Evolutionary conservation across 1,140 invertebrate genomes (phyloP).

Genomic region (Magallana ariakensis): DNA sequence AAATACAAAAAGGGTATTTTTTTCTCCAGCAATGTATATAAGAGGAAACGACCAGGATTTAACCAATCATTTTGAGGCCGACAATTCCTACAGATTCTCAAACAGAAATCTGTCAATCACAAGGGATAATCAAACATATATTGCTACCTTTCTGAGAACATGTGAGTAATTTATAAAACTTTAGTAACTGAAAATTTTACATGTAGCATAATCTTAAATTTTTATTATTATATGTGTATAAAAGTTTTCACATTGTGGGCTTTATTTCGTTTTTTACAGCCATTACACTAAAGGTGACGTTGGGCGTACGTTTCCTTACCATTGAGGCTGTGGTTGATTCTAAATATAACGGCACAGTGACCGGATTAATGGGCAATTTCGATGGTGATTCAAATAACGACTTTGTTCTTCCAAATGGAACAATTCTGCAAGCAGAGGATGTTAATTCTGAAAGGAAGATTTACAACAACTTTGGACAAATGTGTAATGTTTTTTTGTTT

Average conservation of each 20-base stretch:
- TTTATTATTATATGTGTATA: no score
- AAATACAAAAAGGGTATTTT: no score
- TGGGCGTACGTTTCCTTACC: background rate
- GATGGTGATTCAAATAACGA: conserved; percentile 44
- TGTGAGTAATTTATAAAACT: background rate
- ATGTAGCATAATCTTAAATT: no score
- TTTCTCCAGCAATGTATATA: background rate
- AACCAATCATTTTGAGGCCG: background rate
- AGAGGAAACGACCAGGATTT: conserved; percentile 23
- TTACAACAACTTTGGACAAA: conserved; percentile 53
- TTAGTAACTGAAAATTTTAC: no score
- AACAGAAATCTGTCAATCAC: background rate
- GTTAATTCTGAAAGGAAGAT: conserved; percentile 44
- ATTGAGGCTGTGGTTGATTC: conserved; percentile 33
- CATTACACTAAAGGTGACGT: background rate
- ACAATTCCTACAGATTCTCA: conserved; percentile 1
- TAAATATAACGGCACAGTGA: conserved; percentile 25
- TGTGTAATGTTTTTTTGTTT: conserved; percentile 41
- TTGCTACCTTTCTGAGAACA: background rate
- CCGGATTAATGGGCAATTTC: conserved; percentile 49
- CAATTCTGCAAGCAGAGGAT: background rate
- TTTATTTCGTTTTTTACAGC: background rate
- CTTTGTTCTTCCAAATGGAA: conserved; percentile 48
- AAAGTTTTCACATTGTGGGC: no score
- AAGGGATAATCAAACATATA: background rate